Evolutionary conservation across 2,113 vertebrate species (phyloP).

Genomic region (Morone saxatilis): DNA sequence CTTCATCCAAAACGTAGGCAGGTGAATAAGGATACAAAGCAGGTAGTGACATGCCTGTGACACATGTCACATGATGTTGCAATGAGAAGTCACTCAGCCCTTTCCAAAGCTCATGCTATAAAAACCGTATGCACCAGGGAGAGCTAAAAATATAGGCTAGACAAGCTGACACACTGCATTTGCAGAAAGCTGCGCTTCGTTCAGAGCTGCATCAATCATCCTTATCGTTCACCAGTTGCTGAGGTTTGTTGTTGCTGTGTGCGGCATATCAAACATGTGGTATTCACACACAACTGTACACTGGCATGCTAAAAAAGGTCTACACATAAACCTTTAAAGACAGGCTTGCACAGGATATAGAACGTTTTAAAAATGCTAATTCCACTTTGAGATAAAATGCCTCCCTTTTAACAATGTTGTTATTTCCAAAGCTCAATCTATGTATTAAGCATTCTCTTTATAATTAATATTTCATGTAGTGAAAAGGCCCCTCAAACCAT

Average conservation of each 20-base stretch:
- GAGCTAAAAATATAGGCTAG: slow-evolving; percentile 74
- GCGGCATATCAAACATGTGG: not conserved
- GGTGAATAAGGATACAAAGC: slow-evolving; percentile 13
- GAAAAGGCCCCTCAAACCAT: slow-evolving; percentile 1
- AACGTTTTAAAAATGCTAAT: not conserved
- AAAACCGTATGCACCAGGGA: slow-evolving; percentile 71
- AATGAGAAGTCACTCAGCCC: slow-evolving; percentile 63
- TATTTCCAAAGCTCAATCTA: not conserved
- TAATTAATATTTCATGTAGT: slow-evolving; percentile 39
- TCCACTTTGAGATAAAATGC: not conserved
- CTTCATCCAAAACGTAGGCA: not conserved
- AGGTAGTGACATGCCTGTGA: slow-evolving; percentile 26
- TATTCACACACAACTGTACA: not conserved
- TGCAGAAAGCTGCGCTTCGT: slow-evolving; percentile 62
- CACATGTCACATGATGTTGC: slow-evolving; percentile 55
- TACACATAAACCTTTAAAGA: not conserved
- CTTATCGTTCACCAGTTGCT: slow-evolving; percentile 40
- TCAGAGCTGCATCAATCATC: slow-evolving; percentile 62
- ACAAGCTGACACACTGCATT: slow-evolving; percentile 77
- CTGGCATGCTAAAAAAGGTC: not conserved
- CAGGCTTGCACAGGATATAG: not conserved
- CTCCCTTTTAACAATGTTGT: too few species aligned
- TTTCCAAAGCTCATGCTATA: slow-evolving; percentile 63
- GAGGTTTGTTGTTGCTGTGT: slow-evolving; percentile 8
- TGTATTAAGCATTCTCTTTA: not conserved